A percentile compares a stretch with the other conserved stretches of the same genome.
Conservation (phyloP, 1,140 invertebrate genomes). For the Philaenus spumarius region DNA sequence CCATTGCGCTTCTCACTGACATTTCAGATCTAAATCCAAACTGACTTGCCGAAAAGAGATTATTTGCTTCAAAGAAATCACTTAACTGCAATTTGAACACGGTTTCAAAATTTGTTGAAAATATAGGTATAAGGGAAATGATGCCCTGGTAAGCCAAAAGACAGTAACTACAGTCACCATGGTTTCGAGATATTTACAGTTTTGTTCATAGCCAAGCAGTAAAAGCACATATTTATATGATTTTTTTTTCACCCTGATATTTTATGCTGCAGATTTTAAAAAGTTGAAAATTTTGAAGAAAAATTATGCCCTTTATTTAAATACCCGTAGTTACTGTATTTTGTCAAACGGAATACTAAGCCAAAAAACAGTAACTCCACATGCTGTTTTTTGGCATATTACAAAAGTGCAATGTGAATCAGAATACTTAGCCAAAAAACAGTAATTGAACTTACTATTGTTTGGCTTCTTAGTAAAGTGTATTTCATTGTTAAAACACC, state of each 20-base stretch:
- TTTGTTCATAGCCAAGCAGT: background rate
- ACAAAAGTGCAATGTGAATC: background rate
- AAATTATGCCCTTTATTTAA: background rate
- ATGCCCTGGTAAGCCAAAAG: too few species aligned
- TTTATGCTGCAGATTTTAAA: background rate
- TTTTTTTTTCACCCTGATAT: background rate
- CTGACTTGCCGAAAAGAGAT: too few species aligned
- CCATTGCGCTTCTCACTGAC: too few species aligned
- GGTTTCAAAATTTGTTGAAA: too few species aligned
- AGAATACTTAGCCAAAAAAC: background rate
- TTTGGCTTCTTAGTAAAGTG: background rate
- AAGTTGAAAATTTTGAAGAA: background rate
- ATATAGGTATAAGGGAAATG: too few species aligned
- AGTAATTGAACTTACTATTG: background rate
- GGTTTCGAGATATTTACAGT: too few species aligned
- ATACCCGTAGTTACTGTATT: background rate
- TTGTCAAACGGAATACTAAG: constrained; percentile 3
- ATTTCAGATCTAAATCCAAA: too few species aligned
- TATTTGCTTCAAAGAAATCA: too few species aligned
- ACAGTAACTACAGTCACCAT: too few species aligned
- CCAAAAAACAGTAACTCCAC: constrained; percentile 3
- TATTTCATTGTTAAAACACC: background rate
- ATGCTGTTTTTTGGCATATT: background rate
- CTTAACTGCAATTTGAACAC: too few species aligned
- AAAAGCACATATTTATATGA: background rate